A percentile compares a stretch with the other conserved stretches of the same genome.
Evolutionary conservation across 2,888 invertebrate genomes (phyloP).

Genomic region (Hirudinaria manillensis): DNA sequence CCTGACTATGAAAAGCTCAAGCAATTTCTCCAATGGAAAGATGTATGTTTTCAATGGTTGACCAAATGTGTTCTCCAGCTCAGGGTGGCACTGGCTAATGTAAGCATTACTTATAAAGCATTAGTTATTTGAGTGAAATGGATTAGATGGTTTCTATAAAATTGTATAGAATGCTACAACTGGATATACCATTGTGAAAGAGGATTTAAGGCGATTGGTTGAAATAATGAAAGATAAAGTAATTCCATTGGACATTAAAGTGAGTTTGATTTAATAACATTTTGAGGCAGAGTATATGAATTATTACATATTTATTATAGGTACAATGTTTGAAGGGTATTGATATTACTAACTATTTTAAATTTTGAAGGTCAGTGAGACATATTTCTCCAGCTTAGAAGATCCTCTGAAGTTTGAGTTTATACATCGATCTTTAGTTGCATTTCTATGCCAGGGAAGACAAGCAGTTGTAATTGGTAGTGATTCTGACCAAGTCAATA

Average conservation of each 20-base stretch:
- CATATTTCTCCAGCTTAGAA: slow-evolving; percentile 11
- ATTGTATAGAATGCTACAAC: slow-evolving; percentile 17
- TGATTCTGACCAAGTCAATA: slow-evolving; percentile 1
- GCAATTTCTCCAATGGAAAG: slow-evolving; percentile 45
- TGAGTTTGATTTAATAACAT: neutral
- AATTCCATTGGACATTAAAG: no score
- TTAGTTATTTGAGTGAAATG: neutral
- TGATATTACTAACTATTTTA: slow-evolving; percentile 13
- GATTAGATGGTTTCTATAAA: no score
- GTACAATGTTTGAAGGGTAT: neutral
- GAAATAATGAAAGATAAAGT: neutral
- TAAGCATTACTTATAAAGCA: slow-evolving; percentile 33
- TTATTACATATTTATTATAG: neutral
- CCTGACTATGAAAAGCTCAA: slow-evolving; percentile 43
- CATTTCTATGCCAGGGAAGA: neutral
- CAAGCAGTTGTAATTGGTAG: slow-evolving; percentile 15
- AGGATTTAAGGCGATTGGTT: slow-evolving; percentile 16
- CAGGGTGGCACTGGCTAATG: slow-evolving; percentile 46
- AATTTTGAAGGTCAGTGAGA: slow-evolving; percentile 19
- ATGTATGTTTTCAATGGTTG: slow-evolving; percentile 45
- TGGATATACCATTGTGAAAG: slow-evolving; percentile 22
- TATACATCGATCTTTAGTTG: neutral
- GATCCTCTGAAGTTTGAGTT: neutral
- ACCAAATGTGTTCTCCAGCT: slow-evolving; percentile 46
- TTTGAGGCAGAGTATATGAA: neutral